A percentile compares a stretch with the other conserved stretches of the same genome.
These are phyloP conservation scores for Diadophis punctatus DNA, from an alignment of 2,113 vertebrate genomes.

Conservation along the genomic window DNA sequence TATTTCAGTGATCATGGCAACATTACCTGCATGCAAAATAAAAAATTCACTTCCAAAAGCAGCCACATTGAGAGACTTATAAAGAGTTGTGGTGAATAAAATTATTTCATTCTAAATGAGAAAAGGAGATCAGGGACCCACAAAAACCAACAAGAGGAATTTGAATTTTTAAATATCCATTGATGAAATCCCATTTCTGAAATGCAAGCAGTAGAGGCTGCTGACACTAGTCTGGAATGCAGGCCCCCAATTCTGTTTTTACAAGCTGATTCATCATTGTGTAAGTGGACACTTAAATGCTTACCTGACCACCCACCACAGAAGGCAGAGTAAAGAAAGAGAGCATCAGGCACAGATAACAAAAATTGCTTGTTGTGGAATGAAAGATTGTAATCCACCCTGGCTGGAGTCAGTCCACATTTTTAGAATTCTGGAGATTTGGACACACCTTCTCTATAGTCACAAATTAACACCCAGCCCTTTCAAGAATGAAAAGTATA, in stretches of 20 bases:
- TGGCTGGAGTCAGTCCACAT: not conserved
- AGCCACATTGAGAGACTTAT: not conserved
- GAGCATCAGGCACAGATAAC: not conserved
- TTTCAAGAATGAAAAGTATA: not conserved
- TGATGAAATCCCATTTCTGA: not conserved
- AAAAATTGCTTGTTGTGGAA: not conserved
- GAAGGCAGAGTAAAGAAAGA: not conserved
- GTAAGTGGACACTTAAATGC: not conserved
- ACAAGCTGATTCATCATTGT: not conserved
- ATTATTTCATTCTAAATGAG: not conserved
- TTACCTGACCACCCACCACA: slow-evolving; percentile 22
- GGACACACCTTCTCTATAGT: not conserved
- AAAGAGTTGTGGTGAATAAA: not conserved
- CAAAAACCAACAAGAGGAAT: not conserved
- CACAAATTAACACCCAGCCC: not conserved
- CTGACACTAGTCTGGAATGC: slow-evolving; percentile 11
- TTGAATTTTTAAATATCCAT: not conserved
- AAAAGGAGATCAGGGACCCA: not conserved
- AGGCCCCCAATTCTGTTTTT: not conserved
- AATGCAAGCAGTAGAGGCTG: not conserved
- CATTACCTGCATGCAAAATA: not conserved
- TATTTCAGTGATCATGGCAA: not conserved
- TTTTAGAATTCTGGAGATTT: not conserved
- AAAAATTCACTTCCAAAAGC: not conserved
- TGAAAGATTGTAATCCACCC: not conserved